A percentile compares a stretch with the other conserved stretches of the same genome.
These are phyloP conservation scores for Drosophila kepulauana DNA, from an alignment of 1,140 invertebrate species.

Conservation along the genomic window DNA sequence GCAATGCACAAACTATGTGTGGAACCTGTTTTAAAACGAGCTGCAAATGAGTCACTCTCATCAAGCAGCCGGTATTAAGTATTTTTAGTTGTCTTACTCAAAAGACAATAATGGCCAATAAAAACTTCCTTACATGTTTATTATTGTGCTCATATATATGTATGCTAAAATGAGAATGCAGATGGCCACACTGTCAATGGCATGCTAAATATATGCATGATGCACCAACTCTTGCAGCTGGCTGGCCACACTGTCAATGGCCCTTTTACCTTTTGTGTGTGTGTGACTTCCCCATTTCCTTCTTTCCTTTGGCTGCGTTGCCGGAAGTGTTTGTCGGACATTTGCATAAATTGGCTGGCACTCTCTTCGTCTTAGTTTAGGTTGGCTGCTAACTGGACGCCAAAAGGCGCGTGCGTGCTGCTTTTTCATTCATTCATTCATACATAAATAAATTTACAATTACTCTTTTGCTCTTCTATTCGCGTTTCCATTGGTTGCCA, in stretches of 20 bases:
- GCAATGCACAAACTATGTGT: conserved; percentile 1
- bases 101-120: conserved; percentile 4
- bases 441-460: conserved; percentile 49
- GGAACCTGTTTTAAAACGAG: conserved; percentile 12
- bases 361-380: neutral
- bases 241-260: neutral
- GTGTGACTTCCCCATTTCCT: conserved; percentile 48
- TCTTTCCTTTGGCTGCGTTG: conserved; percentile 6
- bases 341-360: conserved; percentile 41
- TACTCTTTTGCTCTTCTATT: conserved; percentile 52
- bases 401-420: conserved; percentile 69
- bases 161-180: too few relatives aligned
- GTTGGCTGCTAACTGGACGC: conserved; percentile 32
- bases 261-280: conserved; percentile 29
- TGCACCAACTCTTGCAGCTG: conserved; percentile 18
- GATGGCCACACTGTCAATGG: too few relatives aligned
- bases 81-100: conserved; percentile 11
- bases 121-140: conserved; percentile 7
- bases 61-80: conserved; percentile 8
- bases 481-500: conserved; percentile 27
- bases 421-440: conserved; percentile 44
- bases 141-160: too few relatives aligned
- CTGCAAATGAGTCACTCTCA: conserved; percentile 5
- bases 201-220: neutral
- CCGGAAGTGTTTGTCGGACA: conserved; percentile 36